Evolutionary conservation across 2,888 invertebrate genomes (phyloP), one percentile per base, ranked within the genome.

Genomic region (Melanargia galathea): DNA sequence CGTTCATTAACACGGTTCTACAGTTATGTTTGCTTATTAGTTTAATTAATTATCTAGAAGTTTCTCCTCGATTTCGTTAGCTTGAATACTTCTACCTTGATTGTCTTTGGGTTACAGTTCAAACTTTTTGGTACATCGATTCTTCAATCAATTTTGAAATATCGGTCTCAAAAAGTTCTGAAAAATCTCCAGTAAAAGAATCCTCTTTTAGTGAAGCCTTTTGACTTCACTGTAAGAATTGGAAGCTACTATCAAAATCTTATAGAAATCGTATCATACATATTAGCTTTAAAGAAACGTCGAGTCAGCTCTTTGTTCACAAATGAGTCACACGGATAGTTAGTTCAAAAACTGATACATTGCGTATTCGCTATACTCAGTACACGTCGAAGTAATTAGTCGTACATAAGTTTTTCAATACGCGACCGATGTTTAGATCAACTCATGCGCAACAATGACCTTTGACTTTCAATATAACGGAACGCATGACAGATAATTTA

Each of bases 381-480:
- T 13, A 20, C 18, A 20, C 33, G 49, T n/a, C 30, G 11, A 18
- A 52, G 52, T 35, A 52, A 35, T 49, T 49, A 35, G 18, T 35
- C 2, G 35, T 52, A 20, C 35, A n/a, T n/a, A 22, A 52, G 35
- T 52, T 35, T 51, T 30, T 30, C 18, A 51, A 51, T 51, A 33
- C 16, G 18, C 30, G 30, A 30, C 18, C 11, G 26, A 51, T 30
- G 30, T 30, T 30, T 16, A 18, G 49, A 33, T 35, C 52, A 35
- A 51, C 20, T 20, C 52, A 52, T 52, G 35, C 52, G 52, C 35
- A 52, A 33, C 5, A 20, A 16, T 35, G 33, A 52, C 52, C 52
- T 35, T 52, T 52, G 35, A 11, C 33, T 35, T 52, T 18, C 33
- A 20, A 20, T 52, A 20, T 35, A 35, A 20, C 52, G 11, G 49